These are phyloP conservation scores for Chrysemys picta DNA, from an alignment of 2,113 vertebrate genomes.

Conservation along the genomic window DNA sequence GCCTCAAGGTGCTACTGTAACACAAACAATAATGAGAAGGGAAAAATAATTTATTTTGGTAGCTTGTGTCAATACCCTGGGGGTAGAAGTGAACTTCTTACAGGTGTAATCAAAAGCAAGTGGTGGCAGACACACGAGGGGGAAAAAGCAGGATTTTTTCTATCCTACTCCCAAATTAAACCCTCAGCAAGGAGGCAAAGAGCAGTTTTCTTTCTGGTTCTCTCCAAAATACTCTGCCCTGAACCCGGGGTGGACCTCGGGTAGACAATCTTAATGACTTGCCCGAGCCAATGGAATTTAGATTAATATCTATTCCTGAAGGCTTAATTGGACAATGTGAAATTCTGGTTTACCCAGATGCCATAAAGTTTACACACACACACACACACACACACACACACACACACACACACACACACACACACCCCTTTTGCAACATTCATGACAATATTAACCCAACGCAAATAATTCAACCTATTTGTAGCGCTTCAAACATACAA, in stretches of 20 bases:
- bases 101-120: neutral
- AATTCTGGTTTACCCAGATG: neutral
- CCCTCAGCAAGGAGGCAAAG: neutral
- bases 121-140: too few species aligned
- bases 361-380: fast-evolving
- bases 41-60: neutral
- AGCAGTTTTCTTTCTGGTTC: neutral
- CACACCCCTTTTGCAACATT: neutral
- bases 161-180: neutral
- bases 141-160: neutral
- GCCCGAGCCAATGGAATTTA: neutral
- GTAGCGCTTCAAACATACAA: neutral
- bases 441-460: neutral
- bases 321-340: neutral
- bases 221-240: neutral
- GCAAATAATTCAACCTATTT: neutral
- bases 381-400: neutral
- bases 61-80: neutral
- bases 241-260: neutral
- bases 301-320: neutral
- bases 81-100: neutral
- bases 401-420: fast-evolving
- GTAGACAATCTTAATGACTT: neutral
- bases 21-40: neutral
- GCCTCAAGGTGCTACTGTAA: neutral